These are phyloP conservation scores for Montipora cactus DNA, from an alignment of 64 coral and sea anemone species.

Conservation along the genomic window DNA sequence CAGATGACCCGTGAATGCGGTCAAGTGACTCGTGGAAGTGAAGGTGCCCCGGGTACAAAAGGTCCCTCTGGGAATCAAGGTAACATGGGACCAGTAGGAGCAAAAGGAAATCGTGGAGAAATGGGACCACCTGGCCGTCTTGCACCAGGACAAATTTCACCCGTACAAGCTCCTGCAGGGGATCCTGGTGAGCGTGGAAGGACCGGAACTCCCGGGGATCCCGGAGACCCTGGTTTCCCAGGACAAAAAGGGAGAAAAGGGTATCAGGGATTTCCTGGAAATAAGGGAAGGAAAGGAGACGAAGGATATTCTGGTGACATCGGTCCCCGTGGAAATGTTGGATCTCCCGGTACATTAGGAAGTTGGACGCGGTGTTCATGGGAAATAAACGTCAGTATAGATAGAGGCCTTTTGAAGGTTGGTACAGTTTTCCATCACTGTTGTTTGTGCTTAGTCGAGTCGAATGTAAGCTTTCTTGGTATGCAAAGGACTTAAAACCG, in stretches of 20 bases:
- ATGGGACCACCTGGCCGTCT: constrained; percentile 72
- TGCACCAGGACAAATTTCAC: neutral
- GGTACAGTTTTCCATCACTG: neutral
- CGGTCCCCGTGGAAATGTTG: constrained; percentile 53
- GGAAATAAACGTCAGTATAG: constrained; percentile 77
- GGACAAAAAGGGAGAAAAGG: constrained; percentile 12
- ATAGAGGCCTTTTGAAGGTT: constrained; percentile 81
- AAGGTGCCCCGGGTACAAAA: constrained; percentile 59
- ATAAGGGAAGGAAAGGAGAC: constrained; percentile 53
- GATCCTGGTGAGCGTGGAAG: constrained; percentile 38
- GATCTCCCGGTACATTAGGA: constrained; percentile 32
- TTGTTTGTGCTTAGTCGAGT: neutral
- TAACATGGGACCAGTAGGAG: constrained; percentile 42
- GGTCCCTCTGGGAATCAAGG: constrained; percentile 57
- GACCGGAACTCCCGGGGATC: constrained; percentile 52
- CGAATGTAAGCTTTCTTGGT: no score
- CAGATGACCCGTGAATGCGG: constrained; percentile 64
- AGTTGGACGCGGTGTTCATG: constrained; percentile 65
- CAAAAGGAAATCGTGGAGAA: constrained; percentile 36
- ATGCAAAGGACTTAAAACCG: no score
- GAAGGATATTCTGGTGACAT: constrained; percentile 26
- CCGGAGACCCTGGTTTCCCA: constrained; percentile 42
- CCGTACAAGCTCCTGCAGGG: neutral
- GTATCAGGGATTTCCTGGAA: constrained; percentile 49
- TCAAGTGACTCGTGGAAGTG: constrained; percentile 40